Conservation (phyloP, 2,113 vertebrate species). For the Tor tambroides region DNA sequence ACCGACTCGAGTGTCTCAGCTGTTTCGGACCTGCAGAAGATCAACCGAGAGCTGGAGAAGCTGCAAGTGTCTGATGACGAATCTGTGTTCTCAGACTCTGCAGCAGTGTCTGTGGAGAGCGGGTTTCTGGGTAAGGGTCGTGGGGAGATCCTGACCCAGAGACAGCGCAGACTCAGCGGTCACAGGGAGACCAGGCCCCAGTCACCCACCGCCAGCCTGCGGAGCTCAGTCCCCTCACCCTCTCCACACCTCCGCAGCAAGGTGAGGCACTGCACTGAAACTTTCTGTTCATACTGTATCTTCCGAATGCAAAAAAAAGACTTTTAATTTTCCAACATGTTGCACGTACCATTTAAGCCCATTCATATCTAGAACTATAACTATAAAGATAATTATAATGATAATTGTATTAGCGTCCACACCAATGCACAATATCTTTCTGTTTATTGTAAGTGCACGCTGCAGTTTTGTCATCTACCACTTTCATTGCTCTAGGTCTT, state of each 20-base stretch:
- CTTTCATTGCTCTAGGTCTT: too few relatives aligned
- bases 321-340: too few relatives aligned
- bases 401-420: too few relatives aligned
- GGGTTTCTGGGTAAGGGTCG: slow-evolving; percentile 71
- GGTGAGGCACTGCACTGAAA: slow-evolving; percentile 54
- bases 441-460: too few relatives aligned
- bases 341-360: too few relatives aligned
- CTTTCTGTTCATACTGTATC: too few relatives aligned
- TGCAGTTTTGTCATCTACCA: too few relatives aligned
- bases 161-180: slow-evolving; percentile 72
- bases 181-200: slow-evolving; percentile 72
- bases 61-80: slow-evolving; percentile 91
- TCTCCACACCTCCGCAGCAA: slow-evolving; percentile 68
- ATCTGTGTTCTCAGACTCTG: slow-evolving; percentile 84
- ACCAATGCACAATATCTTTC: too few relatives aligned
- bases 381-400: too few relatives aligned
- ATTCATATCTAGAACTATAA: too few relatives aligned
- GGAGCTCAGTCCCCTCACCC: slow-evolving; percentile 67
- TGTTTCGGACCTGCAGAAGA: slow-evolving; percentile 90
- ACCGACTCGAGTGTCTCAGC: slow-evolving; percentile 71
- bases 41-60: slow-evolving; percentile 91
- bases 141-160: slow-evolving; percentile 65
- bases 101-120: slow-evolving; percentile 68
- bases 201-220: slow-evolving; percentile 65
- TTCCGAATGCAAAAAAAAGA: neutral